Conservation (phyloP, 1,140 invertebrate genomes). For the Frieseomelitta varia region DNA sequence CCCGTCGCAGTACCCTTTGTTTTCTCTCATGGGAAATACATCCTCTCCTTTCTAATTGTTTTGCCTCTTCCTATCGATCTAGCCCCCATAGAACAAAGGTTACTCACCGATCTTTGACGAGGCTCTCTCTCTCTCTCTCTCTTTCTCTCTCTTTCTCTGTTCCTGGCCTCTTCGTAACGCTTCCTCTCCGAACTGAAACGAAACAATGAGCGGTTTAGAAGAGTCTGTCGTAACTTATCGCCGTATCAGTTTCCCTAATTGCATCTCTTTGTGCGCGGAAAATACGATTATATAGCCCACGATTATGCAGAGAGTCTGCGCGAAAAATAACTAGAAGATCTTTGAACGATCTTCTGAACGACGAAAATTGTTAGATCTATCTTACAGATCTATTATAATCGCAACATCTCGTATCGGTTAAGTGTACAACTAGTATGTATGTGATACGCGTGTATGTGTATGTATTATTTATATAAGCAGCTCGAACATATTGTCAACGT, state of each 20-base stretch:
- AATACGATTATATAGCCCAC: background rate
- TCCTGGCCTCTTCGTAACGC: background rate
- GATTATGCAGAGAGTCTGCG: no score
- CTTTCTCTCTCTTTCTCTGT: background rate
- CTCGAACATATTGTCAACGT: no score
- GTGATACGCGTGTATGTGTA: no score
- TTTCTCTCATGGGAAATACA: slow-evolving; percentile 74
- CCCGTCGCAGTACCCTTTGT: slow-evolving; percentile 60
- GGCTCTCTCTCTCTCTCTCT: background rate
- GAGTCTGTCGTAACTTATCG: background rate
- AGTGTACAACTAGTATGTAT: no score
- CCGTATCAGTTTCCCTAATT: background rate
- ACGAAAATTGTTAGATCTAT: no score
- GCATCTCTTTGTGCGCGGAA: background rate
- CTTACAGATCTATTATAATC: no score
- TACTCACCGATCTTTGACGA: slow-evolving; percentile 56
- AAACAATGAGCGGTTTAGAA: slow-evolving; percentile 19
- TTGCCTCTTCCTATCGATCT: slow-evolving; percentile 66
- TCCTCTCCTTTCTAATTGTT: slow-evolving; percentile 75
- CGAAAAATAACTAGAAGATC: no score
- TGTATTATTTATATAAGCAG: no score
- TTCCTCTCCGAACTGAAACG: slow-evolving; percentile 38
- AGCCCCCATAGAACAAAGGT: slow-evolving; percentile 40
- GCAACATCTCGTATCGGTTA: no score
- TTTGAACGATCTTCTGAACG: no score